Conservation (phyloP, 2,797 vertebrate genomes). For the Ispidina picta region DNA sequence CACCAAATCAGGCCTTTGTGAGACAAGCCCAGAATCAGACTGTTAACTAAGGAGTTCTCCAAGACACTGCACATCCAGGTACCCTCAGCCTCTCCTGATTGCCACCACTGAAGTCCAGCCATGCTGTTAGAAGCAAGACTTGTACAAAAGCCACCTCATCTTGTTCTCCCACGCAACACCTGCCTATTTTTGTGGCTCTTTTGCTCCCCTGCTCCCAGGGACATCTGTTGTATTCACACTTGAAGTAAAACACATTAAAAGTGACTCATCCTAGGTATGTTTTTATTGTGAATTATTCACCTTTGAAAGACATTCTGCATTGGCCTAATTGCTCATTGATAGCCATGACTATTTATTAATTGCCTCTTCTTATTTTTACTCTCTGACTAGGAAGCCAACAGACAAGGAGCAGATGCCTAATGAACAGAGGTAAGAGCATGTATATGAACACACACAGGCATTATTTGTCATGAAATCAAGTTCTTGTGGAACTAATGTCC, state of each 20-base stretch:
- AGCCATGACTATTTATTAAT: neutral
- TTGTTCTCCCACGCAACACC: neutral
- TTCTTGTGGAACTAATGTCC: neutral
- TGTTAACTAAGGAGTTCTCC: neutral
- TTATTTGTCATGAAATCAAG: neutral
- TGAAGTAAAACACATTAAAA: neutral
- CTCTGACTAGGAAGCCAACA: conserved; percentile 15
- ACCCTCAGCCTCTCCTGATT: neutral
- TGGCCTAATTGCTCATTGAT: neutral
- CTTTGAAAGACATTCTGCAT: neutral
- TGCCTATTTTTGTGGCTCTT: neutral
- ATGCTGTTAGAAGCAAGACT: neutral
- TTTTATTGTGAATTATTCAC: neutral
- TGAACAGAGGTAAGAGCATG: conserved; percentile 61
- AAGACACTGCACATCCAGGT: neutral
- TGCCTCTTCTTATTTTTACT: conserved; percentile 37
- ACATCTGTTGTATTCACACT: neutral
- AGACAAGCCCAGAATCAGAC: neutral
- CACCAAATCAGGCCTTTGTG: neutral
- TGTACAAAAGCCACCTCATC: neutral
- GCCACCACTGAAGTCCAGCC: neutral
- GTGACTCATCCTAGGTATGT: neutral
- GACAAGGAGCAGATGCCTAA: conserved; percentile 46
- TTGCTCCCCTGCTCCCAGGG: neutral
- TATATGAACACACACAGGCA: accelerated